phyloP scores from a whole-genome alignment of 1,140 invertebrate genomes.

The Drosophila parvula region DNA sequence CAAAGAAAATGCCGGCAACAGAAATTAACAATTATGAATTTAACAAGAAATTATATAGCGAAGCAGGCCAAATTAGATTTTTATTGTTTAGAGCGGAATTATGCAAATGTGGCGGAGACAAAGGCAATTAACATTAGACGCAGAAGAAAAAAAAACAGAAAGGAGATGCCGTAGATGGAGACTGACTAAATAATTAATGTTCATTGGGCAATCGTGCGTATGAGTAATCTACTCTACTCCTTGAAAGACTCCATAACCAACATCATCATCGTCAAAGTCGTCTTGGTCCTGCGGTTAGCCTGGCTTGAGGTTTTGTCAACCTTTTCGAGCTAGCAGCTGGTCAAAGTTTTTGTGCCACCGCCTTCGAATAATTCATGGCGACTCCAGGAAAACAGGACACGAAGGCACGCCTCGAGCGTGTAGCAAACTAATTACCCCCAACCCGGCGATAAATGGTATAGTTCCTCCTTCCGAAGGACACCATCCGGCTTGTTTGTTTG shows the following conservation, averaged over 20 bases:
- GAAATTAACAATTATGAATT: constrained; percentile 82
- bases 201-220: constrained; percentile 66
- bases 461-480: constrained; percentile 8
- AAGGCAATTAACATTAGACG: constrained; percentile 68
- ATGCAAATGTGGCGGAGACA: constrained; percentile 75
- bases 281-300: constrained; percentile 66
- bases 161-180: background rate
- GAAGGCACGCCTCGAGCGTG: constrained; percentile 69
- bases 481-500: constrained; percentile 58
- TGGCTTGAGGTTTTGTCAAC: constrained; percentile 56
- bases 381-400: constrained; percentile 15
- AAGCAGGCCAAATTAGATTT: constrained; percentile 75
- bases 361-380: constrained; percentile 75
- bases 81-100: constrained; percentile 83
- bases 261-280: constrained; percentile 28
- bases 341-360: constrained; percentile 71
- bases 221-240: constrained; percentile 71
- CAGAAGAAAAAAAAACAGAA: constrained; percentile 1
- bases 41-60: constrained; percentile 82
- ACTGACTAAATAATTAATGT: constrained; percentile 62
- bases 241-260: constrained; percentile 33
- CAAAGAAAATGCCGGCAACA: constrained; percentile 58
- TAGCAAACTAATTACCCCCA: constrained; percentile 80
- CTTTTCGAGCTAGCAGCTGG: constrained; percentile 53
- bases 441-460: constrained; percentile 14